A percentile compares a stretch with the other conserved stretches of the same genome.
phyloP scores from a whole-genome alignment of 2,888 invertebrate species.

The Lamproptera curius region DNA sequence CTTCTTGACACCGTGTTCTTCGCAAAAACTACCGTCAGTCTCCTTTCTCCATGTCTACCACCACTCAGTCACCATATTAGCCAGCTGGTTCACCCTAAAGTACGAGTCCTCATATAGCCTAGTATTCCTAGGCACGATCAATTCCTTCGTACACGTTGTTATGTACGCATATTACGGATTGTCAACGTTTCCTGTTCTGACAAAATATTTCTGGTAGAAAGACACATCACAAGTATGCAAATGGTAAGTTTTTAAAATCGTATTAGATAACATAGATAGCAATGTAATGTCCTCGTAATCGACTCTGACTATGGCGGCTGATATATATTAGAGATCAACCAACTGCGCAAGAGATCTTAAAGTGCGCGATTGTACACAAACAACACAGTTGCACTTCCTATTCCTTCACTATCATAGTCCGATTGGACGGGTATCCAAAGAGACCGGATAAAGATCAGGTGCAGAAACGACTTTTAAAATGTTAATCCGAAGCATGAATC shows the following conservation, averaged over 20 bases:
- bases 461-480: no score
- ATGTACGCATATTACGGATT: conserved; percentile 91
- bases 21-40: conserved; percentile 88
- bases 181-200: conserved; percentile 83
- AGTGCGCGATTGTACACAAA: no score
- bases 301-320: no score
- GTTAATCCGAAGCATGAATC: no score
- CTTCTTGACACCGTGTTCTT: conserved; percentile 91
- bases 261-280: no score
- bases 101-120: conserved; percentile 87
- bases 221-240: conserved; percentile 88
- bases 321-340: no score
- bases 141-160: conserved; percentile 87
- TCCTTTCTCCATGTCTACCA: conserved; percentile 94
- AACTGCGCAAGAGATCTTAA: no score
- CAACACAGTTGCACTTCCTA: no score
- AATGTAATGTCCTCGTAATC: no score
- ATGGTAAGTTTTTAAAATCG: conserved; percentile 80
- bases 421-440: no score
- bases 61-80: conserved; percentile 85
- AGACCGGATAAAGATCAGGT: no score
- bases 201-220: conserved; percentile 91
- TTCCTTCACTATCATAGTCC: no score
- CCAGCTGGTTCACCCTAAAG: conserved; percentile 86
- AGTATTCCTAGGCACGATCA: conserved; percentile 83